A percentile compares a stretch with the other conserved stretches of the same genome.
Conservation (phyloP, 2,113 vertebrate species). For the Clarias magur region DNA sequence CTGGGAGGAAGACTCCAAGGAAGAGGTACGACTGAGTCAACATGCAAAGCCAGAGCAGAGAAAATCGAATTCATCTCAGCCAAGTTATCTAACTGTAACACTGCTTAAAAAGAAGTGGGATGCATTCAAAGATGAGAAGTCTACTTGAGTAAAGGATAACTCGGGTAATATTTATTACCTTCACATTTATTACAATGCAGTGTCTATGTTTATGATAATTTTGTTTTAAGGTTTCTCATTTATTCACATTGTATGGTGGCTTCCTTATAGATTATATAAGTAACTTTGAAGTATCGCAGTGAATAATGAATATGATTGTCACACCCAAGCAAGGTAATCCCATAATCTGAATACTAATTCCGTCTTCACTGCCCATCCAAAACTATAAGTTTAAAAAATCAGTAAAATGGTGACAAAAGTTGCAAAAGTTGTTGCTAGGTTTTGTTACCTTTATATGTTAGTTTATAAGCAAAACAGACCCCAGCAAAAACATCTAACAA, state of each 20-base stretch:
- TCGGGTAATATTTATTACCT: too few species aligned
- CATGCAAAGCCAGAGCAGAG: constrained; percentile 12
- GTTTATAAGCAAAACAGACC: neutral
- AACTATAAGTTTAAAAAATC: neutral
- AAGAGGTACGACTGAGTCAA: constrained; percentile 13
- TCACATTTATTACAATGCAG: neutral
- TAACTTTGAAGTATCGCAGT: neutral
- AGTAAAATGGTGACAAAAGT: neutral
- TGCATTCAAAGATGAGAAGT: neutral
- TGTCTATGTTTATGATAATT: neutral
- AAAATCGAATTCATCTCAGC: constrained; percentile 13
- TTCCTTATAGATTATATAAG: neutral
- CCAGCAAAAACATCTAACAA: neutral
- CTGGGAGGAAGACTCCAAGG: neutral
- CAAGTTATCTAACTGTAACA: constrained; percentile 6
- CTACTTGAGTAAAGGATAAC: neutral
- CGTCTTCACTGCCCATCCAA: neutral
- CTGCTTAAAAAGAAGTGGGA: neutral
- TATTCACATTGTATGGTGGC: neutral
- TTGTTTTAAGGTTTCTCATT: neutral
- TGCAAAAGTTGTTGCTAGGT: neutral
- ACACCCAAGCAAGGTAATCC: neutral
- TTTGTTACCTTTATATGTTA: neutral
- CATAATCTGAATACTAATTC: neutral
- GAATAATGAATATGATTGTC: neutral